Percentiles rank a stretch among this genome's conserved stretches.
Evolutionary conservation across 2,888 invertebrate species (phyloP).

Genomic region (Lomographa bimaculata): DNA sequence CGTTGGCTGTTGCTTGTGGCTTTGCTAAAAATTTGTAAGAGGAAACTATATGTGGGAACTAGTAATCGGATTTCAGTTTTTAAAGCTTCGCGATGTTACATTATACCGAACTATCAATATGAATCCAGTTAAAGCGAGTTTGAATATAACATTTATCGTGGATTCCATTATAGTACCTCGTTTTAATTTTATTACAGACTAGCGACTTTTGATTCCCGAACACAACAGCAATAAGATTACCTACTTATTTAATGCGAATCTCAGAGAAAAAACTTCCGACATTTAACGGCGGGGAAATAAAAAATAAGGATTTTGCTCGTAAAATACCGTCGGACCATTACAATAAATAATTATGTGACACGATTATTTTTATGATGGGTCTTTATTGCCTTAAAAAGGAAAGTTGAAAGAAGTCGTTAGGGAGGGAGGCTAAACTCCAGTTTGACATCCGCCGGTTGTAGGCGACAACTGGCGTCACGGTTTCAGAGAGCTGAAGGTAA

Average conservation of each 20-base stretch:
- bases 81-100: background rate
- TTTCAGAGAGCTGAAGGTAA: conserved; percentile 16
- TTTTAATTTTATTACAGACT: too few relatives aligned
- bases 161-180: too few relatives aligned
- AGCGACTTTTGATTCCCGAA: too few relatives aligned
- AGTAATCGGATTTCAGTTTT: background rate
- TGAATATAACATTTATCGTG: too few relatives aligned
- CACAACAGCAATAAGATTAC: too few relatives aligned
- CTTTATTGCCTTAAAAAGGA: conserved; percentile 31
- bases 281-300: conserved; percentile 28
- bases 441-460: conserved; percentile 13
- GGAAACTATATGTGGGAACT: too few relatives aligned
- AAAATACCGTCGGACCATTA: conserved; percentile 31
- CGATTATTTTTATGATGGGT: conserved; percentile 33
- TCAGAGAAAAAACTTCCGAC: conserved; percentile 9
- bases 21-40: too few relatives aligned
- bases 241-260: conserved; percentile 5
- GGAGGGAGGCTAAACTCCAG: conserved; percentile 19
- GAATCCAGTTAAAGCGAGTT: conserved; percentile 1
- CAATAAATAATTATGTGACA: conserved; percentile 38
- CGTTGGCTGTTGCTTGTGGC: too few relatives aligned
- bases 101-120: background rate
- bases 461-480: conserved; percentile 27
- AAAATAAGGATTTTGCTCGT: conserved; percentile 31
- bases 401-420: conserved; percentile 30